A percentile compares a stretch with the other conserved stretches of the same genome.
phyloP scores from a whole-genome alignment of 1,140 invertebrate species.

The Drosophila ironensis region DNA sequence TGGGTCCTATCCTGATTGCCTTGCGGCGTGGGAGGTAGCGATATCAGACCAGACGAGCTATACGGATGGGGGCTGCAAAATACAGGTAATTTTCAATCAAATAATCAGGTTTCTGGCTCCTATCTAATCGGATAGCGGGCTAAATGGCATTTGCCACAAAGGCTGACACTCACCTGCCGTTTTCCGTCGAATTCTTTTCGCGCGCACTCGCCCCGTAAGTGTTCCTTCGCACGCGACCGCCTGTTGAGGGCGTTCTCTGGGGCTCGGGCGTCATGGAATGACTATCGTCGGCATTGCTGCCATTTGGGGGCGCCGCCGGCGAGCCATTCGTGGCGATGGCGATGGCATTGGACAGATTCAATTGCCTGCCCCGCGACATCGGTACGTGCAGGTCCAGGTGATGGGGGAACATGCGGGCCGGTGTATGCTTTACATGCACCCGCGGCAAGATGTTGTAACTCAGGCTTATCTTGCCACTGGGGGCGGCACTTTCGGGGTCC shows the following conservation, averaged over 20 bases:
- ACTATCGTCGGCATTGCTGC: constrained; percentile 21
- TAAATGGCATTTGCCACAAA: too few species aligned
- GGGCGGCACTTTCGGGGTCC: constrained; percentile 7
- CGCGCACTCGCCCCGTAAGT: constrained; percentile 49
- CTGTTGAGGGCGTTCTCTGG: constrained; percentile 15
- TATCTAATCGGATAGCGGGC: too few species aligned
- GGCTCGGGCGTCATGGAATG: constrained; percentile 29
- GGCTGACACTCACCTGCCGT: constrained; percentile 21
- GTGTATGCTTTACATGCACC: constrained; percentile 41
- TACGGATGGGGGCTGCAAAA: constrained; percentile 49
- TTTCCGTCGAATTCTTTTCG: constrained; percentile 38
- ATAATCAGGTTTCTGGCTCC: too few species aligned
- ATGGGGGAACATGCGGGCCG: constrained; percentile 29
- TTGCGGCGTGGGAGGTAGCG: constrained; percentile 70
- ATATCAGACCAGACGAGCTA: constrained; percentile 52
- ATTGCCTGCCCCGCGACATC: constrained; percentile 14
- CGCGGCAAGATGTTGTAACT: constrained; percentile 63
- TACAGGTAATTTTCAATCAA: too few species aligned
- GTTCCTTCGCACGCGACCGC: constrained; percentile 44
- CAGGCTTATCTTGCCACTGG: constrained; percentile 50
- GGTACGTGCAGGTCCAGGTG: constrained; percentile 38
- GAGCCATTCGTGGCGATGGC: constrained; percentile 4
- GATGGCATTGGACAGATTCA: not conserved
- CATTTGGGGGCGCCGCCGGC: constrained; percentile 3
- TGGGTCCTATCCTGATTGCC: constrained; percentile 60